phyloP scores from a whole-genome alignment of 2,888 invertebrate species.

The Tipula lateralis region DNA sequence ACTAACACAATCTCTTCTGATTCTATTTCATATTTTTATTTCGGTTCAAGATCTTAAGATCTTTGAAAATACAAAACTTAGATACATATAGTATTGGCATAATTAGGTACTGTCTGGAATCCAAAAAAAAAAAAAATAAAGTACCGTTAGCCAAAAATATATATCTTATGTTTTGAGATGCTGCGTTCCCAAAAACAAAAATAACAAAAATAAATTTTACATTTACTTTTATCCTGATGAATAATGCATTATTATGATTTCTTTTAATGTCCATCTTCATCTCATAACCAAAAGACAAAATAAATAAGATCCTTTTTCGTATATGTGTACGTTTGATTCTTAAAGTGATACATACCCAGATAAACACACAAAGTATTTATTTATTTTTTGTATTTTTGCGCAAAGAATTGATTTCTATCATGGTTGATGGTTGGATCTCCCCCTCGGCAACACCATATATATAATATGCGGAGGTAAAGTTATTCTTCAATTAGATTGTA shows the following conservation, averaged over 20 bases:
- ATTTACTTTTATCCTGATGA: neutral
- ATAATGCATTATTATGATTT: constrained; percentile 24
- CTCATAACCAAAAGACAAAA: neutral
- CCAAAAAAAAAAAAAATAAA: neutral
- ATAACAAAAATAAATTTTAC: neutral
- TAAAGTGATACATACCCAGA: no score
- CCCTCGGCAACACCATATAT: neutral
- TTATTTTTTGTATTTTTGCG: neutral
- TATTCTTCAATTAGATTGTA: neutral
- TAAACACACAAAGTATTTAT: neutral
- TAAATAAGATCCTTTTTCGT: neutral
- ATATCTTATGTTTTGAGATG: neutral
- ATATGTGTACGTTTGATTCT: neutral
- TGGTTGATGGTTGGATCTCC: neutral
- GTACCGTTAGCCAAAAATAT: neutral
- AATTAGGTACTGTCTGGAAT: neutral
- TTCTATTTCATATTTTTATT: no score
- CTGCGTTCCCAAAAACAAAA: neutral
- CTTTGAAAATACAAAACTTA: neutral
- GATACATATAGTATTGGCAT: neutral
- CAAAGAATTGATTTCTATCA: neutral
- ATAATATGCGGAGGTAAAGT: neutral
- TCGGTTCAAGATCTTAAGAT: neutral
- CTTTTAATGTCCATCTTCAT: constrained; percentile 15
- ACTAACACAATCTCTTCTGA: no score